These are phyloP conservation scores for Erpornis zantholeuca DNA, from an alignment of 2,113 vertebrate species.

Conservation along the genomic window DNA sequence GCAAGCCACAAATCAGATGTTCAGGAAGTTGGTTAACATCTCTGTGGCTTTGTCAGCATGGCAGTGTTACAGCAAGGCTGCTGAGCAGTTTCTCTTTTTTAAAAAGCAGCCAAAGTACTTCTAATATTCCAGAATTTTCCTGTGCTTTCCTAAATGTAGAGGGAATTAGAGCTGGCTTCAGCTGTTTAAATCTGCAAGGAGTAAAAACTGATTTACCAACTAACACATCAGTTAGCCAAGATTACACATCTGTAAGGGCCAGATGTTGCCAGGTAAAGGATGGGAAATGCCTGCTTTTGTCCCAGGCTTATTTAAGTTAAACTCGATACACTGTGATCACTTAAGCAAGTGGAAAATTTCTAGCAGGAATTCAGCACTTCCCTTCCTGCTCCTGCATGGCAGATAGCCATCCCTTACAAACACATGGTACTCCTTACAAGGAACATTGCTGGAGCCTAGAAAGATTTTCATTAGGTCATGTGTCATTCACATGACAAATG, in stretches of 20 bases:
- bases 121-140: neutral
- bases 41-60: neutral
- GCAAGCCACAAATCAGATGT: conserved; percentile 29
- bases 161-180: neutral
- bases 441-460: neutral
- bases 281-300: neutral
- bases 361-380: neutral
- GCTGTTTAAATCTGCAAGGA: neutral
- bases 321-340: neutral
- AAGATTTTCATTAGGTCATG: conserved; percentile 3
- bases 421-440: neutral
- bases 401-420: neutral
- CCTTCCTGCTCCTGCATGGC: neutral
- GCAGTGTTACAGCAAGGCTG: neutral
- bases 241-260: neutral
- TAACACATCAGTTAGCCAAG: rapidly evolving
- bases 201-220: neutral
- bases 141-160: neutral
- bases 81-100: neutral
- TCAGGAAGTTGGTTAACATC: conserved; percentile 12
- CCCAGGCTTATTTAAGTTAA: neutral
- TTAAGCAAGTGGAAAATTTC: neutral
- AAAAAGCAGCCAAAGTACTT: neutral
- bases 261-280: neutral
- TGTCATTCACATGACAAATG: neutral